Evolutionary conservation across 2,888 invertebrate genomes (phyloP).

Genomic region (Himalopsyche japonica): DNA sequence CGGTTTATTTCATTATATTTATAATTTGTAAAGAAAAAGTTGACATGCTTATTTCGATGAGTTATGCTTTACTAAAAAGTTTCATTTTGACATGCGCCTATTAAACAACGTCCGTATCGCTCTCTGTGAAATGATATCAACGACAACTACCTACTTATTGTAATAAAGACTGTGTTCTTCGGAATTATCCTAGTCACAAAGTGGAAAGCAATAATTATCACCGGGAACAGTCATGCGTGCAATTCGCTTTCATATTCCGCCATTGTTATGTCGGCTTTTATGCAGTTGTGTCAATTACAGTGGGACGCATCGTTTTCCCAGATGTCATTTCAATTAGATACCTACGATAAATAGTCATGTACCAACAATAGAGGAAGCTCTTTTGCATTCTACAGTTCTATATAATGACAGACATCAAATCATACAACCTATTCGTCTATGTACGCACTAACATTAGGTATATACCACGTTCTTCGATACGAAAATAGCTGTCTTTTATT

Average conservation of each 20-base stretch:
- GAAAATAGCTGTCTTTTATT: too few species aligned
- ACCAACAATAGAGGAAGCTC: too few species aligned
- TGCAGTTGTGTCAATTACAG: constrained; percentile 21
- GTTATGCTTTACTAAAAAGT: neutral
- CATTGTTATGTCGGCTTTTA: constrained; percentile 10
- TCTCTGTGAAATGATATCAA: neutral
- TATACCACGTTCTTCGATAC: too few species aligned
- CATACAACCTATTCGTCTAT: too few species aligned
- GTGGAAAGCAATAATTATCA: constrained; percentile 31
- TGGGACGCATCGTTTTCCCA: constrained; percentile 15
- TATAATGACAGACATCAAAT: too few species aligned
- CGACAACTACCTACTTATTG: neutral
- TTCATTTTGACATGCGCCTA: neutral
- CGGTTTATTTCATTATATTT: too few species aligned
- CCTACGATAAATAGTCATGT: too few species aligned
- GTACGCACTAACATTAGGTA: too few species aligned
- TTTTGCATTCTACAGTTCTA: too few species aligned
- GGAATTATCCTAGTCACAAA: constrained; percentile 23
- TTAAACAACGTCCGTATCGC: neutral
- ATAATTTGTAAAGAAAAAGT: too few species aligned
- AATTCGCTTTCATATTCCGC: constrained; percentile 14
- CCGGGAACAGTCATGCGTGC: constrained; percentile 17
- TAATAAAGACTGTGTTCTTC: constrained; percentile 11
- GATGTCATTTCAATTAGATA: constrained; percentile 25
- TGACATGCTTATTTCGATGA: neutral